Percentiles rank a stretch among this genome's conserved stretches.
Conservation (phyloP, 2,888 invertebrate species). For the Caenorhabditis japonica region DNA sequence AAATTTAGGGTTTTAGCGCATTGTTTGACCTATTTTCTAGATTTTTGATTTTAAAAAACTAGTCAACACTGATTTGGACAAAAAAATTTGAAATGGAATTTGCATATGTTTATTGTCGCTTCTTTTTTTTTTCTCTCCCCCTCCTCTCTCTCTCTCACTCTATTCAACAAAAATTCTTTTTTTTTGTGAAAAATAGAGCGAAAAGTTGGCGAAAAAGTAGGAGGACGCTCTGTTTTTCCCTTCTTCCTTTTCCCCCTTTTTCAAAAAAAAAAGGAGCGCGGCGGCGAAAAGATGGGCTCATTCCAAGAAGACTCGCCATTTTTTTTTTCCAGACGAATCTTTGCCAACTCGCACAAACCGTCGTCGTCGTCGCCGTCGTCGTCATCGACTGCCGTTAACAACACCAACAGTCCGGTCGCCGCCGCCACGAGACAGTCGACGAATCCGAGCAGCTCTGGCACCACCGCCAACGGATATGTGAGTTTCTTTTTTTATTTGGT, state of each 20-base stretch:
- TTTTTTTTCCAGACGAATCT: slow-evolving; percentile 62
- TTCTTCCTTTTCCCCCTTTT: too few relatives aligned
- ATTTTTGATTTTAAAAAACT: too few relatives aligned
- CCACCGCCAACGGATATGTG: slow-evolving; percentile 46
- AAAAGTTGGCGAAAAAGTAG: slow-evolving; percentile 26
- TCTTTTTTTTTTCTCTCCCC: background rate
- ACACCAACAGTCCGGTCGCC: slow-evolving; percentile 44
- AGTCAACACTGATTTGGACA: slow-evolving; percentile 12
- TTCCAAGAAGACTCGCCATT: slow-evolving; percentile 50
- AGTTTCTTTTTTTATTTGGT: slow-evolving; percentile 5
- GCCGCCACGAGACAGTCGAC: slow-evolving; percentile 44
- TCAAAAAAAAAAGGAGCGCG: too few relatives aligned
- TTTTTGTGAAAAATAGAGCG: background rate
- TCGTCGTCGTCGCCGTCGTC: slow-evolving; percentile 35
- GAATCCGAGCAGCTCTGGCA: background rate
- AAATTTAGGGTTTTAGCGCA: too few relatives aligned
- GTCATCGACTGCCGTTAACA: too few relatives aligned
- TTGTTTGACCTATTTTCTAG: too few relatives aligned
- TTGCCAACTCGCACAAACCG: slow-evolving; percentile 62
- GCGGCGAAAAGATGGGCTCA: slow-evolving; percentile 41
- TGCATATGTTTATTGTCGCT: slow-evolving; percentile 35
- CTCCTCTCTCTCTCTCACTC: slow-evolving; percentile 3
- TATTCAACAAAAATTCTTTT: background rate
- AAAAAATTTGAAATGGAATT: too few relatives aligned
- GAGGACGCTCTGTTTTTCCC: too few relatives aligned